Conservation (phyloP, 2,797 vertebrate species). For the Limnodromus scolopaceus region DNA sequence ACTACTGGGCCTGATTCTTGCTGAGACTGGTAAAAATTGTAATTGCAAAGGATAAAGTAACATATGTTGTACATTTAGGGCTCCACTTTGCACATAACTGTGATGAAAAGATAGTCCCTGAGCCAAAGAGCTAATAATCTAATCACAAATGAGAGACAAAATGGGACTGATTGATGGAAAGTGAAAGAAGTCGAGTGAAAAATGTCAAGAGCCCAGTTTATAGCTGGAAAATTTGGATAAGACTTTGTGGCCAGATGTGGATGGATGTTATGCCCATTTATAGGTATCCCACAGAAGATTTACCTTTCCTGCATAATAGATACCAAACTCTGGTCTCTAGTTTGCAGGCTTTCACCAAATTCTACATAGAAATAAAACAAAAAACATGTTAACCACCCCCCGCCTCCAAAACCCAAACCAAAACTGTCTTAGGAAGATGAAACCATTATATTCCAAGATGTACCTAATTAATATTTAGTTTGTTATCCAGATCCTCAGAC, state of each 20-base stretch:
- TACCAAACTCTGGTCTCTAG: background rate
- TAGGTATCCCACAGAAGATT: background rate
- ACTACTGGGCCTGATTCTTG: background rate
- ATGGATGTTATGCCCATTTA: background rate
- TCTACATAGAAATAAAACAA: background rate
- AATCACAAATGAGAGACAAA: background rate
- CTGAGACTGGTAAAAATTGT: background rate
- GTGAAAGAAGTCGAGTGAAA: background rate
- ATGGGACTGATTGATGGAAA: background rate
- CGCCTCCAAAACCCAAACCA: background rate
- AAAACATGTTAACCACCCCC: background rate
- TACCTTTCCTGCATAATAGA: background rate
- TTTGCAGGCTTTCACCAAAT: background rate
- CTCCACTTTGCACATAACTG: background rate
- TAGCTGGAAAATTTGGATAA: background rate
- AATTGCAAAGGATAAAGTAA: background rate
- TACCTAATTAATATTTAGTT: background rate
- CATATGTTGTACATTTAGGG: background rate
- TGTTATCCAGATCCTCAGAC: background rate
- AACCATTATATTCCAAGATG: background rate
- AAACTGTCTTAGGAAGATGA: background rate
- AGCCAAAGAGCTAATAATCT: background rate
- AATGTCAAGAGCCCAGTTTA: background rate
- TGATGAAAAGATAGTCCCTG: background rate
- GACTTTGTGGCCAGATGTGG: background rate